Percentiles rank a stretch among this genome's conserved stretches.
Conservation (phyloP, 2,797 vertebrate species). For the Rhodeus uyekii region DNA sequence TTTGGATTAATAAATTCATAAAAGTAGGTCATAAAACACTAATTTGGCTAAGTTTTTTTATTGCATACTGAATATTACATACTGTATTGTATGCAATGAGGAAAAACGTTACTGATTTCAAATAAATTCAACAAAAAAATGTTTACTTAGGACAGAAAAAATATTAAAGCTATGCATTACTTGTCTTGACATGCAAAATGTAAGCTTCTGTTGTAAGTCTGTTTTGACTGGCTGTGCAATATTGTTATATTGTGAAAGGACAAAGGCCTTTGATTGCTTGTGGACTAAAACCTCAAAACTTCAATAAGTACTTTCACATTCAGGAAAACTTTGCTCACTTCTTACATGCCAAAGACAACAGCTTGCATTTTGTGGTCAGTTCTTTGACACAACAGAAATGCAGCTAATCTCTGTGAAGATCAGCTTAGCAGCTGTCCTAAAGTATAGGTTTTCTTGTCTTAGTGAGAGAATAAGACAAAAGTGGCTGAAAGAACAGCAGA, state of each 20-base stretch:
- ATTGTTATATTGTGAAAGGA: constrained; percentile 15
- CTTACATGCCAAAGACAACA: constrained; percentile 37
- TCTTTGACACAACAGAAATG: constrained; percentile 36
- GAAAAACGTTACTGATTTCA: neutral
- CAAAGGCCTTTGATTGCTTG: constrained; percentile 18
- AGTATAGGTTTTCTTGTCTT: constrained; percentile 57
- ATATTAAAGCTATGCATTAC: neutral
- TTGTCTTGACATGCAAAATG: neutral
- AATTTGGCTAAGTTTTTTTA: neutral
- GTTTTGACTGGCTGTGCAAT: neutral
- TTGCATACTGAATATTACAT: neutral
- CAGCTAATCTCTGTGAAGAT: constrained; percentile 53
- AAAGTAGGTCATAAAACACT: too few species aligned
- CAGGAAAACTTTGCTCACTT: constrained; percentile 35
- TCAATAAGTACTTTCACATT: constrained; percentile 42
- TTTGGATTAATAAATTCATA: neutral
- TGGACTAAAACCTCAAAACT: constrained; percentile 21
- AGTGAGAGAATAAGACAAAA: constrained; percentile 57
- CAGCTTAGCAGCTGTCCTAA: constrained; percentile 60
- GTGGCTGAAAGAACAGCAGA: constrained; percentile 54
- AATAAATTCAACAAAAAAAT: neutral
- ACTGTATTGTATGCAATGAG: neutral
- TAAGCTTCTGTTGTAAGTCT: neutral
- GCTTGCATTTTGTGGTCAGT: constrained; percentile 39
- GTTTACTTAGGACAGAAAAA: neutral